Base-by-base conservation (phyloP, 2,888 invertebrate genomes). In the Meghimatium bilineatum region DNA sequence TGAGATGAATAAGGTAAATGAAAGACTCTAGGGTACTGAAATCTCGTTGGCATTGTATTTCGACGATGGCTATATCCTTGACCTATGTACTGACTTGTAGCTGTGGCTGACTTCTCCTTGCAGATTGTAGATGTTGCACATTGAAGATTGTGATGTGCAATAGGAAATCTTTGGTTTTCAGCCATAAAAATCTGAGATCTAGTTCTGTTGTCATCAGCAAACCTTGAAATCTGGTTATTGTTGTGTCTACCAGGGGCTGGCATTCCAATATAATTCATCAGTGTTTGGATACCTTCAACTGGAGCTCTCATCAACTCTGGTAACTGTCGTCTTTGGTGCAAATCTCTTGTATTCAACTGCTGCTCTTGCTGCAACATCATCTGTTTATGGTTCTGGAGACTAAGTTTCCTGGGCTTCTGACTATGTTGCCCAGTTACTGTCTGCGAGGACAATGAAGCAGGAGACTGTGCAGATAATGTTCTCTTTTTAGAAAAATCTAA, bases 1-100 rank as follows among this genome's bases (percentile, higher is more conserved):
- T 32, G 49, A 74, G 32, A 52, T 23, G 74, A 52, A 23, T 74
- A 74, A 12, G 78, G 78, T 38, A 63, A 49, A 38, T 67, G 66
- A 32, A 38, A 67, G 5, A 66, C 44, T 34, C 38, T 67, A 12
- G 63, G 44, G 8, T 36, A 66, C n/a, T 66, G 67, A 60, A 78
- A 26, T 63, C 44, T 63, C 0, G 78, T 67, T 44, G 78, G 78
- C 78, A 78, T 78, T 36, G 78, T 78, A 49, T 78, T 78, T 10
- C 78, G n/a, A 10, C 78, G 78, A 44, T 56, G 17, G 49, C n/a
- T 38, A 36, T n/a, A 36, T 36, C 23, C 14, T 6, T 38, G 60
- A 26, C 8, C 10, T 1, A 63, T n/a, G 23, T 36, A 32, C 1
- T 66, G 20, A 26, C 17, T 63, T 0, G 38, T 17, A n/a, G 10